These are phyloP conservation scores for Trichogramma evanescens DNA, from an alignment of 2,888 invertebrate genomes.

Conservation along the genomic window DNA sequence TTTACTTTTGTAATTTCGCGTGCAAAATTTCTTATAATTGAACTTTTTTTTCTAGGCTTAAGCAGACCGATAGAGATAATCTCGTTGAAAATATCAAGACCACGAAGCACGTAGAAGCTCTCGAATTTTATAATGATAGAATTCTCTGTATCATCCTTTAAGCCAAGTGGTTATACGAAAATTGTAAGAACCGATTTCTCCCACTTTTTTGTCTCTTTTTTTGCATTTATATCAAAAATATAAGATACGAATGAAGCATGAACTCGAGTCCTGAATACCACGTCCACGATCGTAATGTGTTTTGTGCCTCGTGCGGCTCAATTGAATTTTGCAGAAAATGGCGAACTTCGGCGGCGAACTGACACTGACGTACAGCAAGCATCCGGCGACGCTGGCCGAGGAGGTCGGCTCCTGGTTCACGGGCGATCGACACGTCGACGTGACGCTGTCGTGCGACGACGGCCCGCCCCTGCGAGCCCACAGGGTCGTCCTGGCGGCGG, in stretches of 20 bases:
- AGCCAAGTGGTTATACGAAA: no score
- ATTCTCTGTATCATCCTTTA: no score
- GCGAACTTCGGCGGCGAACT: constrained; percentile 50
- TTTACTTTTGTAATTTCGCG: no score
- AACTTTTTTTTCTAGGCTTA: no score
- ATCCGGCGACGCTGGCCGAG: constrained; percentile 85
- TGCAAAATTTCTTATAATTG: no score
- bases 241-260: no score
- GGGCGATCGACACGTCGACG: constrained; percentile 79
- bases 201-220: constrained; percentile 15
- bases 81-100: no score
- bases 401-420: constrained; percentile 84
- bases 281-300: not conserved
- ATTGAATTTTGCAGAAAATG: not conserved
- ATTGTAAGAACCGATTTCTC: constrained; percentile 14
- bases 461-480: constrained; percentile 75
- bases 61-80: no score
- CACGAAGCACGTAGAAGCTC: no score
- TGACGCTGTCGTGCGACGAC: constrained; percentile 79
- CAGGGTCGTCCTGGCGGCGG: constrained; percentile 78
- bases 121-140: no score
- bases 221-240: not conserved
- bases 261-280: no score
- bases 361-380: constrained; percentile 88
- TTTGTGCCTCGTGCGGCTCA: not conserved